Evolutionary conservation across 2,113 vertebrate species (phyloP).

Genomic region (Chionodraco myersi): DNA sequence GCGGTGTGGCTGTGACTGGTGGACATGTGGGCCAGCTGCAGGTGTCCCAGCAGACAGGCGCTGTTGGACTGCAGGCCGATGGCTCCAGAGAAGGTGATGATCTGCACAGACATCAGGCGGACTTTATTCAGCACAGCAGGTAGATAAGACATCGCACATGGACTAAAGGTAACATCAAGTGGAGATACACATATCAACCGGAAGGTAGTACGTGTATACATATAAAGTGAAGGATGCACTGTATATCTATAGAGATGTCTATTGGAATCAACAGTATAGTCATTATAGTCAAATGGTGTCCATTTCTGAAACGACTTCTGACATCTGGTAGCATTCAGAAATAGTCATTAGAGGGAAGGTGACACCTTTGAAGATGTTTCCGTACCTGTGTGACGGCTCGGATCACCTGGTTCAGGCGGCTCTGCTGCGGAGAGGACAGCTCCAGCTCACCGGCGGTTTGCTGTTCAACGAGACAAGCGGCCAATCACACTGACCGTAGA

Average conservation of each 20-base stretch:
- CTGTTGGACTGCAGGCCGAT: constrained; percentile 96
- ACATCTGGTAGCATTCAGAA: neutral
- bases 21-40: constrained; percentile 90
- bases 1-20: constrained; percentile 88
- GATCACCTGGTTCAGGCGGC: constrained; percentile 92
- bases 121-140: too few species aligned
- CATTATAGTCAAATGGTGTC: neutral
- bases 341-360: neutral
- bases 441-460: constrained; percentile 88
- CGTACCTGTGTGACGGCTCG: constrained; percentile 90
- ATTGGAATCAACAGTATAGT: neutral
- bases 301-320: neutral
- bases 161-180: too few species aligned
- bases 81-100: constrained; percentile 90
- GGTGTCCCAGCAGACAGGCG: constrained; percentile 89
- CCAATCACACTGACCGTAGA: neutral
- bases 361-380: neutral
- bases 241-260: too few species aligned
- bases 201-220: too few species aligned
- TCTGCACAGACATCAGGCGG: constrained; percentile 69
- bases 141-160: too few species aligned
- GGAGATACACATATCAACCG: too few species aligned
- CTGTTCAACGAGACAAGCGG: constrained; percentile 68
- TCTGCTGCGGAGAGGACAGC: constrained; percentile 89
- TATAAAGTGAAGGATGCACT: too few species aligned